A percentile compares a stretch with the other conserved stretches of the same genome.
These are phyloP conservation scores for Protobothrops flavoviridis DNA, from an alignment of 2,113 vertebrate species.

Conservation along the genomic window DNA sequence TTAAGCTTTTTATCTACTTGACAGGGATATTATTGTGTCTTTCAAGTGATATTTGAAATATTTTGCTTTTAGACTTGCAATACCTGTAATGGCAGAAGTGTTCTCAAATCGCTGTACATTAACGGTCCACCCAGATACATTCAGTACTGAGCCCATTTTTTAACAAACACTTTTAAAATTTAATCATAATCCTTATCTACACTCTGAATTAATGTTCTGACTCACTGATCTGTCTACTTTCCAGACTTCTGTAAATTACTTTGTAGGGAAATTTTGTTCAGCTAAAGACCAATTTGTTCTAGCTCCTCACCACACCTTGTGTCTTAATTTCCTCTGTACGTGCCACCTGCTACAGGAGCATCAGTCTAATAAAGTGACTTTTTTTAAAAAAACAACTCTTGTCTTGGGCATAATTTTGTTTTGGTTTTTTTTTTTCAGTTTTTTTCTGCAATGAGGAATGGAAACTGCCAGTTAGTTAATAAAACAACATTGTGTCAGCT, in stretches of 20 bases:
- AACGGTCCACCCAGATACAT: conserved; percentile 1
- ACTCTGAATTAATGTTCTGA: neutral
- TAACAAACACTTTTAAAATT: neutral
- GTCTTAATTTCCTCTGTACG: conserved; percentile 62
- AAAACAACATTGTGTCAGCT: neutral
- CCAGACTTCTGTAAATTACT: conserved; percentile 1
- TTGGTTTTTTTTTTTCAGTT: neutral
- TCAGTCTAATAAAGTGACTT: conserved; percentile 61
- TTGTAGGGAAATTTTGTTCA: conserved; percentile 32
- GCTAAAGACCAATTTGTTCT: conserved; percentile 39
- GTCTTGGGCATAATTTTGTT: neutral
- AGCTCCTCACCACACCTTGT: conserved; percentile 46
- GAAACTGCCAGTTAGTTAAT: neutral
- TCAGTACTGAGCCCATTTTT: neutral
- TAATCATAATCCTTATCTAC: neutral
- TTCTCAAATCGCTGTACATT: conserved; percentile 31
- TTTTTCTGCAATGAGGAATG: neutral
- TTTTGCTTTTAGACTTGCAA: conserved; percentile 41
- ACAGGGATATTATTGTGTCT: conserved; percentile 47
- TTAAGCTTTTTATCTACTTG: conserved; percentile 39
- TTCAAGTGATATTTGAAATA: conserved; percentile 33
- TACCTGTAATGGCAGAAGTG: neutral
- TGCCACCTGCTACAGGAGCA: conserved; percentile 45
- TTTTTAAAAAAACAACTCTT: conserved; percentile 47
- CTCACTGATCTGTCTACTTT: neutral